Evolutionary conservation across 2,888 invertebrate genomes (phyloP), one percentile per base, ranked within the genome.

Genomic region (Ceratothoa steindachneri): DNA sequence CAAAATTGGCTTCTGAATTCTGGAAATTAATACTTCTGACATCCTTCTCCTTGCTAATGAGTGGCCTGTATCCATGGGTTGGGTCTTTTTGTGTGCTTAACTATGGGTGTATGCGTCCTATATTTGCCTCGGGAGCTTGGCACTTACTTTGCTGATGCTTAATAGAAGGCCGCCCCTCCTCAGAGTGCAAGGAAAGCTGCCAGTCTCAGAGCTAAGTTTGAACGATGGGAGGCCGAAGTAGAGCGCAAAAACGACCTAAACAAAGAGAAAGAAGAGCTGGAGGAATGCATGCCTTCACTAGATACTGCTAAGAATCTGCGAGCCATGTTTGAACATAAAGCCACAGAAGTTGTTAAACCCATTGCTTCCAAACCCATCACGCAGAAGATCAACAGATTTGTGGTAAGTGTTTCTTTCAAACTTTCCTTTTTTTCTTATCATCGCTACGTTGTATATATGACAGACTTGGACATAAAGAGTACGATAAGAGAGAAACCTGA

Each of bases 181-280:
- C 75, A 78, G 78, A 78, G 78, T 73, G 78, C 75, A 55, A 71
- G 69, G 51, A 78, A 78, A 70, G 78, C 78, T 31, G 78, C 78
- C 41, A 71, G 71, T 28, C 87, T 95, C 83, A 89, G 93, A 81
- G 92, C 90, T 77, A 93, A 93, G 83, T 95, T 95, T 86, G 95
- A 95, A 85, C 88, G 90, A 82, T 94, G 94, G 94, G 90, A 91
- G 83, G 76, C 75, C 5, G 77, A 80, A 31, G 74, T 73, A 52
- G 77, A 75, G n/a, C 64, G 71, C 24, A 70, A 80, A 29, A 77
- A 78, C 30, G 75, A 73, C 15, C 55, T 41, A 27, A 78, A 75
- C 53, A 68, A 30, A 7, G 55, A 65, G 2, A 30, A 66, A 29
- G 77, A 74, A 30, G 71, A 67, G 7, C 73, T 71, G 2, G 78